phyloP scores from a whole-genome alignment of 2,888 invertebrate genomes.

The Baronia brevicornis region DNA sequence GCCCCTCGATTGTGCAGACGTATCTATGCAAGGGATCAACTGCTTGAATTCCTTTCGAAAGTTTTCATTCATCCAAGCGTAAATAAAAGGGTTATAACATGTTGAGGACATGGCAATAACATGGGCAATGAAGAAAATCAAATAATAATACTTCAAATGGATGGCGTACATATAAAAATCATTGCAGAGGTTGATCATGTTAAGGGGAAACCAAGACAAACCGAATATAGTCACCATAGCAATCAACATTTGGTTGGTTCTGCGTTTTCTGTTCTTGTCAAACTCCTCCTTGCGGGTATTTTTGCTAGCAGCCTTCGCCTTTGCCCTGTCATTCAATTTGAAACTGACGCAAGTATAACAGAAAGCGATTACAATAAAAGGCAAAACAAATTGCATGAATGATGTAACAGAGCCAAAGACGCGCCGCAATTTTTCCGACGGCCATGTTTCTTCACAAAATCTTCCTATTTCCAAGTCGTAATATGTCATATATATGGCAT shows the following conservation, averaged over 20 bases:
- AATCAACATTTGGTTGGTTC: conserved; percentile 97
- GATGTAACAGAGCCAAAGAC: conserved; percentile 92
- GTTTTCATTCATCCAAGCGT: conserved; percentile 98
- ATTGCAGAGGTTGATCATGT: conserved; percentile 90
- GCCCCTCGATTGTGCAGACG: conserved; percentile 52
- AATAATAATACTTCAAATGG: conserved; percentile 87
- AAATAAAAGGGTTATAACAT: conserved; percentile 97
- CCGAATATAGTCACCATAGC: conserved; percentile 98
- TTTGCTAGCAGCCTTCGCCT: conserved; percentile 88
- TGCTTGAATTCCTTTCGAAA: conserved; percentile 95
- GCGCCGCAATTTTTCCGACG: conserved; percentile 84
- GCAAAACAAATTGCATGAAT: conserved; percentile 93
- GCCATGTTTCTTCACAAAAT: conserved; percentile 94
- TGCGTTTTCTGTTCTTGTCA: conserved; percentile 90
- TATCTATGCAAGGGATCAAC: conserved; percentile 79
- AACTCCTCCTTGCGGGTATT: conserved; percentile 91
- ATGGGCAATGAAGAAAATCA: conserved; percentile 94
- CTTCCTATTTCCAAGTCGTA: conserved; percentile 63
- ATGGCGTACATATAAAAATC: conserved; percentile 85
- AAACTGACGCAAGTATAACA: conserved; percentile 95
- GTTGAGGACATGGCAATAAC: conserved; percentile 96
- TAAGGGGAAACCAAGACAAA: conserved; percentile 95
- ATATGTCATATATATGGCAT: conserved; percentile 88
- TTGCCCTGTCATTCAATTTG: conserved; percentile 88
- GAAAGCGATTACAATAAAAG: conserved; percentile 94